phyloP scores from a whole-genome alignment of 2,797 vertebrate genomes.

The Gallinago nigripennis region DNA sequence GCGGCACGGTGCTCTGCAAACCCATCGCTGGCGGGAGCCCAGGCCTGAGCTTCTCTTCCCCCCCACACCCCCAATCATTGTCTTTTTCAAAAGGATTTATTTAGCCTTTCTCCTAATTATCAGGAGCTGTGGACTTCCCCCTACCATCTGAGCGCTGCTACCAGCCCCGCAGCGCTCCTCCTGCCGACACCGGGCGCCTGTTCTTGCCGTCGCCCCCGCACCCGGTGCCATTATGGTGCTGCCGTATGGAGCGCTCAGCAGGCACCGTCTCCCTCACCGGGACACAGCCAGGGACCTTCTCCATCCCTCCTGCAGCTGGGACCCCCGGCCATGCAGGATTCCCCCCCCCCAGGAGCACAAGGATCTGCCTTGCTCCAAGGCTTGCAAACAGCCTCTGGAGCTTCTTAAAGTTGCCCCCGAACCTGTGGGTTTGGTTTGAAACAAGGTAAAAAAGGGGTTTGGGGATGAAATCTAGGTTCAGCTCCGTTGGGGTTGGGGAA shows the following conservation, averaged over 20 bases:
- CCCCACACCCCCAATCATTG: not conserved
- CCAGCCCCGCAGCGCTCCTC: not conserved
- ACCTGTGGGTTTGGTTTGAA: accelerated
- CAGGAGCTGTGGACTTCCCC: not conserved
- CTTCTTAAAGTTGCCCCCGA: accelerated
- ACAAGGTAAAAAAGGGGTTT: not conserved
- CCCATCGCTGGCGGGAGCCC: not conserved
- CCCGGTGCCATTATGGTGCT: not conserved
- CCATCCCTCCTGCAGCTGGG: not conserved
- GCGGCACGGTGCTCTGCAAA: not conserved
- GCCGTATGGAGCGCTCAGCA: not conserved
- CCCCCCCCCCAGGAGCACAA: accelerated
- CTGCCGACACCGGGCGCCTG: not conserved
- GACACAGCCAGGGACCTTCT: not conserved
- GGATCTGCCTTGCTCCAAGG: not conserved
- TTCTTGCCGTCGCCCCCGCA: not conserved
- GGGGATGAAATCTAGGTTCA: not conserved
- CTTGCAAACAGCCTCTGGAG: not conserved
- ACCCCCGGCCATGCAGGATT: not conserved
- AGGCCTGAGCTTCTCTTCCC: not conserved
- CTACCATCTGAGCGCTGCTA: not conserved
- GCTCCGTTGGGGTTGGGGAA: not conserved
- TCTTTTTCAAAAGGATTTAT: conserved; percentile 6
- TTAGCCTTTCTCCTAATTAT: not conserved
- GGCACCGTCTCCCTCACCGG: accelerated